Evolutionary conservation across 2,113 vertebrate species (phyloP), one percentile per base, ranked within the genome.

Genomic region (Speoplatyrhinus poulsoni): DNA sequence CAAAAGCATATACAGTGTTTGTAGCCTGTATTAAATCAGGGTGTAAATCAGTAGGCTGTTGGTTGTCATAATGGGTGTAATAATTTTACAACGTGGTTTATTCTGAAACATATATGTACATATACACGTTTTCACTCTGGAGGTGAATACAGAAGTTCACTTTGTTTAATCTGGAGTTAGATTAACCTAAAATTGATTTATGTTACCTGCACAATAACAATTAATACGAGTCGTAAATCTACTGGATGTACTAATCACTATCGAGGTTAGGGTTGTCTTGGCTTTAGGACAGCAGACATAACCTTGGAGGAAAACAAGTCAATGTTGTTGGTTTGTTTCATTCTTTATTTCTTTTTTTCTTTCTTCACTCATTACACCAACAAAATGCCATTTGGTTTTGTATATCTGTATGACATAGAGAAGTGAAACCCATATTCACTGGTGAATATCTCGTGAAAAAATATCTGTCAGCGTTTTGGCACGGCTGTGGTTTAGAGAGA

Each of bases 101-200:
- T 12, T 62, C 1, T 46, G 9, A 57, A 26, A 26, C 26, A 26
- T 26, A 26, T 26, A 26, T 26, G 26, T 26, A 26, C 26, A 26
- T 26, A 15, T 67, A 0, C 13, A 46, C 52, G 8, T 49, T 36
- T 56, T 53, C 62, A 9, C 15, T 46, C 17, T 12, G 15, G 16
- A 46, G 19, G 41, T 6, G 6, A 41, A 41, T 50, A 3, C 6
- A 33, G 7, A 32, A 62, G 10, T 33, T 8, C 7, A 60, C 54
- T 62, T 47, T 71, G 32, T 68, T 19, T 69, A 63, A 62, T 71
- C 46, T 75, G 48, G 47, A 46, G 17, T 47, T 7, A 66, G 60
- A 80, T 65, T 60, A 64, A 58, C 15, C 49, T n/a, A 9, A 61
- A 52, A 52, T 9, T 19, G 33, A 6, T 65, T 52, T 61, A 65